Evolutionary conservation across 2,888 invertebrate genomes (phyloP).

Genomic region (Boloria selene): DNA sequence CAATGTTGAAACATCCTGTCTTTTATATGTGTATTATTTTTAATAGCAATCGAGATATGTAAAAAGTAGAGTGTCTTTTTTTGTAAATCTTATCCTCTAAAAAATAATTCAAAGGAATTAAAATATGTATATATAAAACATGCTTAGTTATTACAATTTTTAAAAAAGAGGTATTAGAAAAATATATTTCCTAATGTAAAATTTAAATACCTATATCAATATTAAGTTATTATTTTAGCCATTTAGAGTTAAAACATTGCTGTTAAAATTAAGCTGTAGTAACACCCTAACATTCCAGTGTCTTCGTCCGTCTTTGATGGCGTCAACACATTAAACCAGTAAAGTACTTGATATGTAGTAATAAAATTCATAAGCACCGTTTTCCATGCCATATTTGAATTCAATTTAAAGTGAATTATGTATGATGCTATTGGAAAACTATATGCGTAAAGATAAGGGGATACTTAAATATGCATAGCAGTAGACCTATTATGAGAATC

Average conservation of each 20-base stretch:
- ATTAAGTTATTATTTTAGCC: too few species aligned
- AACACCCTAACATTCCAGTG: slow-evolving; percentile 1
- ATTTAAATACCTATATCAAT: too few species aligned
- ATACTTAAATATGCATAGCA: slow-evolving; percentile 35
- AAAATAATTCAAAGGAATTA: slow-evolving; percentile 8
- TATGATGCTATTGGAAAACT: slow-evolving; percentile 36
- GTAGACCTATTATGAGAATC: slow-evolving; percentile 34
- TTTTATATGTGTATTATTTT: slow-evolving; percentile 54
- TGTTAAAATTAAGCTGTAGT: background rate
- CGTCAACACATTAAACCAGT: slow-evolving; percentile 27
- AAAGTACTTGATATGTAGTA: slow-evolving; percentile 28
- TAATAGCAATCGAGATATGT: slow-evolving; percentile 46
- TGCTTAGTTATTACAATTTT: slow-evolving; percentile 1
- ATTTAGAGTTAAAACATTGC: too few species aligned
- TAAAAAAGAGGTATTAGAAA: too few species aligned
- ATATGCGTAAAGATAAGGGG: slow-evolving; percentile 36
- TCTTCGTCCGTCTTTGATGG: slow-evolving; percentile 17
- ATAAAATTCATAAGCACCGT: slow-evolving; percentile 37
- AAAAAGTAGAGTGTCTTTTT: slow-evolving; percentile 43
- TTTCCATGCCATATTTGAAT: slow-evolving; percentile 34
- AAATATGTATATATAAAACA: background rate
- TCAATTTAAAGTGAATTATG: slow-evolving; percentile 36
- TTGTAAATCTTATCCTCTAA: slow-evolving; percentile 40
- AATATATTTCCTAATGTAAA: too few species aligned
- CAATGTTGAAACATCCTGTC: slow-evolving; percentile 76